Conservation (phyloP, 2,113 vertebrate species). For the Festucalex cinctus region DNA sequence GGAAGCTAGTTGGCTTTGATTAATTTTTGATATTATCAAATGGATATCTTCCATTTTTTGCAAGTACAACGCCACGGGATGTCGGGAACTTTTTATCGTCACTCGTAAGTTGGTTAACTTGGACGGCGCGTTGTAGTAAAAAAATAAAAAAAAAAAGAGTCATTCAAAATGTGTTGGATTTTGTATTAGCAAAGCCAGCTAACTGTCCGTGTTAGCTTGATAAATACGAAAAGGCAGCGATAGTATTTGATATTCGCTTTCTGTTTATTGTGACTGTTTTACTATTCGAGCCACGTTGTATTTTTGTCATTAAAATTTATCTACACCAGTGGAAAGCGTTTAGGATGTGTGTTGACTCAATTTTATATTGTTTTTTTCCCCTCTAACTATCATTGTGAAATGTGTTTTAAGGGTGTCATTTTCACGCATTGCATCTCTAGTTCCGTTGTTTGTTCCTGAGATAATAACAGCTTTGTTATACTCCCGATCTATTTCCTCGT, state of each 20-base stretch:
- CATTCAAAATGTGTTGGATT: constrained; percentile 44
- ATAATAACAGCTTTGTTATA: constrained; percentile 7
- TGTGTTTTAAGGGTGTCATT: constrained; percentile 28
- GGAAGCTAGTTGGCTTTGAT: constrained; percentile 59
- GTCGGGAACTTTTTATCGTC: constrained; percentile 1
- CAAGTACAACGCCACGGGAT: constrained; percentile 10
- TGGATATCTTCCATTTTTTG: constrained; percentile 5
- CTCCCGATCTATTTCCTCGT: not conserved
- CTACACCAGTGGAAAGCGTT: not conserved
- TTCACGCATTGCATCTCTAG: not conserved
- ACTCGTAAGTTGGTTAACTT: not conserved
- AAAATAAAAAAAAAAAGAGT: constrained; percentile 13
- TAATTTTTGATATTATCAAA: constrained; percentile 60
- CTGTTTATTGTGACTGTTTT: not conserved
- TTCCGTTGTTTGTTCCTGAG: not conserved
- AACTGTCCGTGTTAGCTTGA: constrained; percentile 53
- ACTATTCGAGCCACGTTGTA: not conserved
- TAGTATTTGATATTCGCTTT: not conserved
- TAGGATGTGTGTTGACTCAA: not conserved
- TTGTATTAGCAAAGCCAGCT: constrained; percentile 58
- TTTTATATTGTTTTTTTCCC: constrained; percentile 16
- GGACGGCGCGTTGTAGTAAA: constrained; percentile 12
- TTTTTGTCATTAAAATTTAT: not conserved
- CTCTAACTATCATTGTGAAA: constrained; percentile 13
- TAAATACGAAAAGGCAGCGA: constrained; percentile 17